These are phyloP conservation scores for Osmerus mordax DNA, from an alignment of 2,113 vertebrate genomes.

Conservation along the genomic window DNA sequence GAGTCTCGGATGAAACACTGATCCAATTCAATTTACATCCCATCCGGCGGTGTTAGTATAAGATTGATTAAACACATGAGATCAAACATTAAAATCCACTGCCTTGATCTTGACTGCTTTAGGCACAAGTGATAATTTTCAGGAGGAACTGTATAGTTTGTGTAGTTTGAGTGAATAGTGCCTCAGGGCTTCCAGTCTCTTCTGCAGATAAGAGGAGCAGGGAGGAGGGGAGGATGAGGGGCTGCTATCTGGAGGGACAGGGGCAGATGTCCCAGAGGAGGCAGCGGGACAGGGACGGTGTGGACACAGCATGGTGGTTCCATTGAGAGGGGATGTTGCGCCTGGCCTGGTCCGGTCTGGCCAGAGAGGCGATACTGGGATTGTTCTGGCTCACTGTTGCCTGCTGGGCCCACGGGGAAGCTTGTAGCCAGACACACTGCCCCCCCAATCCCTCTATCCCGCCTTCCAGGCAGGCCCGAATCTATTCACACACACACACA, in stretches of 20 bases:
- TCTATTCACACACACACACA: constrained; percentile 59
- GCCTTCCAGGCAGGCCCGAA: constrained; percentile 52
- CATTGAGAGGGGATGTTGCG: constrained; percentile 59
- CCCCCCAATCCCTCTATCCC: background rate
- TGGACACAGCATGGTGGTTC: constrained; percentile 66
- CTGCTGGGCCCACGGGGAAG: constrained; percentile 64
- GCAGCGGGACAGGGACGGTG: constrained; percentile 54
- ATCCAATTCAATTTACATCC: too few species aligned
- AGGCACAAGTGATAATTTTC: too few species aligned
- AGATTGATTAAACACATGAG: too few species aligned
- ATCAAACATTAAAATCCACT: too few species aligned
- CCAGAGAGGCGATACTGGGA: constrained; percentile 52
- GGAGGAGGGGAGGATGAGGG: too few species aligned
- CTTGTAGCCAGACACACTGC: constrained; percentile 63
- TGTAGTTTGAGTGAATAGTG: too few species aligned
- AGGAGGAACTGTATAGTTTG: too few species aligned
- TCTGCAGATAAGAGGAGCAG: too few species aligned
- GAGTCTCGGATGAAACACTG: too few species aligned
- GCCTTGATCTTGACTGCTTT: too few species aligned
- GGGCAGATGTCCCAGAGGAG: constrained; percentile 52
- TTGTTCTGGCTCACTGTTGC: constrained; percentile 70
- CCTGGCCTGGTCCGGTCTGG: constrained; percentile 43
- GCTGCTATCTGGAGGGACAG: background rate
- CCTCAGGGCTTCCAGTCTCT: too few species aligned
- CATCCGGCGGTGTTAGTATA: too few species aligned